Percentiles rank a stretch among this genome's conserved stretches.
Conservation (phyloP, 1,140 invertebrate species). For the Melipona quadrifasciata region DNA sequence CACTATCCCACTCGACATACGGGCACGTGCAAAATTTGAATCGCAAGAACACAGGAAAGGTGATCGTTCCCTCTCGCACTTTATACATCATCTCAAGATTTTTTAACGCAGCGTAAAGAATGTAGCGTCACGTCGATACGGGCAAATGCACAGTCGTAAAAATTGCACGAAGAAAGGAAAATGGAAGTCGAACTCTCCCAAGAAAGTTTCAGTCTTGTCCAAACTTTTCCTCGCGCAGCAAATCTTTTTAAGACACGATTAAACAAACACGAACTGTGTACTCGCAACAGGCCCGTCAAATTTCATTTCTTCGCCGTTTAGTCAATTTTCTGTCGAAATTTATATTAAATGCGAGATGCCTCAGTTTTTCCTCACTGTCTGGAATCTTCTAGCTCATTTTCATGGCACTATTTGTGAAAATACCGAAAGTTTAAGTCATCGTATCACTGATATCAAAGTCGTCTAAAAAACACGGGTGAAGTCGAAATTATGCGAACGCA, state of each 20-base stretch:
- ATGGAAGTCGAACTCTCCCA: not conserved
- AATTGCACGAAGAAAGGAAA: not conserved
- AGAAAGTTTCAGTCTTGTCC: not conserved
- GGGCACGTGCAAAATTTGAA: not conserved
- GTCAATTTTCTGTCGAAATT: no score
- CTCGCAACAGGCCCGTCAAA: not conserved
- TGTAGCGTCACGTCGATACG: no score
- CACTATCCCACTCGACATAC: not conserved
- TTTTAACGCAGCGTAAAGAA: not conserved
- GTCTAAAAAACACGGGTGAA: no score
- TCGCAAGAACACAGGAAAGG: not conserved
- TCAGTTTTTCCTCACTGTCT: no score
- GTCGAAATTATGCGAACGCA: no score
- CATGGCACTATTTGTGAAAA: no score
- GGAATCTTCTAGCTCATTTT: no score
- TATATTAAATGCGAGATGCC: no score
- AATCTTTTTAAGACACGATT: not conserved
- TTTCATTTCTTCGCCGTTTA: no score
- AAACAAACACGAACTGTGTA: not conserved
- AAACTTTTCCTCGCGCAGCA: not conserved
- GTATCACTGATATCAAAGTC: no score
- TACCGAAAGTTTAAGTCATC: no score
- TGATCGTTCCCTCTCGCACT: not conserved
- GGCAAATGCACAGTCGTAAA: not conserved
- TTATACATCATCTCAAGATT: not conserved